Percentiles rank a stretch among this genome's conserved stretches.
Evolutionary conservation across 2,113 vertebrate species (phyloP).

Genomic region (Eptatretus burgeri): DNA sequence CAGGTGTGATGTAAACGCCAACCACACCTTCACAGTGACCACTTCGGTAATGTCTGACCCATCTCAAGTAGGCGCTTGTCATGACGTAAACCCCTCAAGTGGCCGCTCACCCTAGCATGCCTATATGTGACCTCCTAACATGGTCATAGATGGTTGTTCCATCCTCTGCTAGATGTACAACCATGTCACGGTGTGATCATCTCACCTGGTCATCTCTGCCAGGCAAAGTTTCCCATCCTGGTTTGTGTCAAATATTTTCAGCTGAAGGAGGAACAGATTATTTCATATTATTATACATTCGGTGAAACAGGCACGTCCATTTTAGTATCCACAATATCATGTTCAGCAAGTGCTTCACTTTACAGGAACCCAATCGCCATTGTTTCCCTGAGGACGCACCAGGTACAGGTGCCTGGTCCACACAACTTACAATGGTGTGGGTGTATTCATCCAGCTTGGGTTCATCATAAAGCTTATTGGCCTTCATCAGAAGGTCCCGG

Average conservation of each 20-base stretch:
- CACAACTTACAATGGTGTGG: conserved; percentile 50
- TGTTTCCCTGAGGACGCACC: not conserved
- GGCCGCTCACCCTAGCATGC: not conserved
- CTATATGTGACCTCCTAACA: not conserved
- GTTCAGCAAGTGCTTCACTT: not conserved
- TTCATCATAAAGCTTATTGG: conserved; percentile 50
- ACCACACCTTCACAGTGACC: too few species aligned
- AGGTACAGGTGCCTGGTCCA: not conserved
- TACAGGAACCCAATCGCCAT: not conserved
- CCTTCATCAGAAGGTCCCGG: conserved; percentile 68
- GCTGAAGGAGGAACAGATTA: conserved; percentile 17
- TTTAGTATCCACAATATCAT: not conserved
- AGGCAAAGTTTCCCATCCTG: conserved; percentile 76
- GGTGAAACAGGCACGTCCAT: not conserved
- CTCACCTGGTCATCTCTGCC: conserved; percentile 71
- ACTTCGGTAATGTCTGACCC: too few species aligned
- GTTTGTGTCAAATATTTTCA: conserved; percentile 69
- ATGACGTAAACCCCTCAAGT: too few species aligned
- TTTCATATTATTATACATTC: not conserved
- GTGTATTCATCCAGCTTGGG: conserved; percentile 77
- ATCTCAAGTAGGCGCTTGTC: too few species aligned
- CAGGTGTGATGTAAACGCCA: too few species aligned
- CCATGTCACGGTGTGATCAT: not conserved
- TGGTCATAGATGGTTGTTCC: not conserved
- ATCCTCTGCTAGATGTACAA: not conserved